These are phyloP conservation scores for Dreissena rostriformis DNA, from an alignment of 1,140 invertebrate species.

Conservation along the genomic window DNA sequence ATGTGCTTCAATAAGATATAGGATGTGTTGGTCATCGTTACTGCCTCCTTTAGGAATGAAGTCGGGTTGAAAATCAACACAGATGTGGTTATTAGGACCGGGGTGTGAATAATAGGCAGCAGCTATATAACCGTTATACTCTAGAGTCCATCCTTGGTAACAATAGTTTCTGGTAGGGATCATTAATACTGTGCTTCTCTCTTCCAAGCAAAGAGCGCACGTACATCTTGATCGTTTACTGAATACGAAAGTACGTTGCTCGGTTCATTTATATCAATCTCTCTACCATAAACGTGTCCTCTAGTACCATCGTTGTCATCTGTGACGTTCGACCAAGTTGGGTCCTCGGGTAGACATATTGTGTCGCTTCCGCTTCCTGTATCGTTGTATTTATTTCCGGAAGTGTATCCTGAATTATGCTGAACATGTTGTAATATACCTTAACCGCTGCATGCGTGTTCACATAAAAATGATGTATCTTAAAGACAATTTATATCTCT, in stretches of 20 bases:
- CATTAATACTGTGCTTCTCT: background rate
- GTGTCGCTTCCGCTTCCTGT: conserved; percentile 10
- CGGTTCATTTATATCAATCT: background rate
- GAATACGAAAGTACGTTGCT: background rate
- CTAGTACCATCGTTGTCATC: background rate
- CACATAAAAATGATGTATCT: no score
- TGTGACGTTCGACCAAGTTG: background rate
- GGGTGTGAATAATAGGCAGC: background rate
- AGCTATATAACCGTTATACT: conserved; percentile 4
- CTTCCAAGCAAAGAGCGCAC: background rate
- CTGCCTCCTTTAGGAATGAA: background rate
- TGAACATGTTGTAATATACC: background rate
- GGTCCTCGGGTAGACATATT: background rate
- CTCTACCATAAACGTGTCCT: background rate
- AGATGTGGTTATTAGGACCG: background rate
- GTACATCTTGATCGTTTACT: background rate
- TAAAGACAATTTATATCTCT: no score
- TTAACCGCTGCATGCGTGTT: no score
- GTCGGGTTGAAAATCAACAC: conserved; percentile 4
- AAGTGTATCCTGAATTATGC: background rate
- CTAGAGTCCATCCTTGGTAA: conserved; percentile 12
- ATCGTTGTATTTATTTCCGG: background rate
- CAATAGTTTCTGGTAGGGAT: conserved; percentile 3
- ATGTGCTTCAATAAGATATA: conserved; percentile 14
- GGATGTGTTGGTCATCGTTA: background rate